Conservation (phyloP, 2,113 vertebrate genomes). For the Sus scrofa region DNA sequence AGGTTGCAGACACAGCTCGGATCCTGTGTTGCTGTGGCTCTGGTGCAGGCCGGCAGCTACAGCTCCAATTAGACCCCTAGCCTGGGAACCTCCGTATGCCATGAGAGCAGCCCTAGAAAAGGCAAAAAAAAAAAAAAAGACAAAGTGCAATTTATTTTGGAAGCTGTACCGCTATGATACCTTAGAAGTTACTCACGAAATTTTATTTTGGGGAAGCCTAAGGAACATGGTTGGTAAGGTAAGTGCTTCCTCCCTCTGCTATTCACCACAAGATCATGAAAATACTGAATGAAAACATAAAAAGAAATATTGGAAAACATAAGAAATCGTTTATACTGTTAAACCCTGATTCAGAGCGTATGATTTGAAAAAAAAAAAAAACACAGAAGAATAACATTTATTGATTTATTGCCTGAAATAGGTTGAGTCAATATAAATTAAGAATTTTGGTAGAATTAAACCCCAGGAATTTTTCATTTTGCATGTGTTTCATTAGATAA, state of each 20-base stretch:
- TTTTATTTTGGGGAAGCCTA: background rate
- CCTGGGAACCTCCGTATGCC: too few species aligned
- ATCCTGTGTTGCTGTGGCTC: too few species aligned
- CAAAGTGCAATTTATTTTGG: background rate
- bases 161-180: background rate
- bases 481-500: background rate
- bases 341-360: background rate
- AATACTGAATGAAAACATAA: background rate
- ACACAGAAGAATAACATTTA: background rate
- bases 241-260: background rate
- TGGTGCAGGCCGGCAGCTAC: too few species aligned
- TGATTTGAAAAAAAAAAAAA: slow-evolving; percentile 9
- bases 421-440: background rate
- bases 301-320: background rate
- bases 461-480: background rate
- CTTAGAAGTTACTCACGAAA: background rate
- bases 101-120: too few species aligned
- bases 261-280: background rate
- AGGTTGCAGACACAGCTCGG: too few species aligned
- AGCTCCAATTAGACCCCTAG: too few species aligned
- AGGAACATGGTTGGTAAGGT: background rate
- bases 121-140: too few species aligned
- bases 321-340: background rate
- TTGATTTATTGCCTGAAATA: background rate
- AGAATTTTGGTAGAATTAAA: background rate